Evolutionary conservation across 2,113 vertebrate species (phyloP).

Genomic region (Mus pahari): DNA sequence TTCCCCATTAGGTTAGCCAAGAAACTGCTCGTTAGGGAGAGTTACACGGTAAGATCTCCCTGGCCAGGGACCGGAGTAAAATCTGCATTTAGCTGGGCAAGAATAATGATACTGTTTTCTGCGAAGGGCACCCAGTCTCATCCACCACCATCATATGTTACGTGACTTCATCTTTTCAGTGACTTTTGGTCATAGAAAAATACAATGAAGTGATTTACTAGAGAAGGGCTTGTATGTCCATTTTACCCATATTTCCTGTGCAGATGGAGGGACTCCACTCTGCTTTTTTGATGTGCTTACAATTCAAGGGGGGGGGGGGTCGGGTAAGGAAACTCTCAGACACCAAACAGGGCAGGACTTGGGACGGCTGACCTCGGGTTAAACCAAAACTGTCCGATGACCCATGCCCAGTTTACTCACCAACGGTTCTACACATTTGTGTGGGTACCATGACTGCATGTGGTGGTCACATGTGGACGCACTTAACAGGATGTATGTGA

Average conservation of each 20-base stretch:
- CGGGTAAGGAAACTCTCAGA: background rate
- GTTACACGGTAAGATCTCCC: background rate
- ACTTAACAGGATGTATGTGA: background rate
- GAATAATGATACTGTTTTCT: background rate
- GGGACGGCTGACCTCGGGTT: background rate
- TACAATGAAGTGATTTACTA: background rate
- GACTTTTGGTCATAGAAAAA: constrained; percentile 3
- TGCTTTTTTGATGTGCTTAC: background rate
- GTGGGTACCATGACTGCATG: background rate
- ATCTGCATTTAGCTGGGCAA: background rate
- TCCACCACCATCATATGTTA: background rate
- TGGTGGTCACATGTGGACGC: background rate
- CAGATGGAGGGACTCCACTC: background rate
- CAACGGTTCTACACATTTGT: background rate
- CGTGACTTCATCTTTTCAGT: background rate
- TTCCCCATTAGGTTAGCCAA: background rate
- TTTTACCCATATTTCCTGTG: constrained; percentile 38
- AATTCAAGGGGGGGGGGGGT: background rate
- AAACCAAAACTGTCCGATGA: background rate
- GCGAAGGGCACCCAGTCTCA: background rate
- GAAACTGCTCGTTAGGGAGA: background rate
- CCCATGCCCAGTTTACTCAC: background rate
- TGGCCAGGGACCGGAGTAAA: background rate
- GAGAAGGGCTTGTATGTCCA: constrained; percentile 28
- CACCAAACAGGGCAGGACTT: background rate